These are phyloP conservation scores for Phlogophora meticulosa DNA, from an alignment of 2,888 invertebrate genomes.

Conservation along the genomic window DNA sequence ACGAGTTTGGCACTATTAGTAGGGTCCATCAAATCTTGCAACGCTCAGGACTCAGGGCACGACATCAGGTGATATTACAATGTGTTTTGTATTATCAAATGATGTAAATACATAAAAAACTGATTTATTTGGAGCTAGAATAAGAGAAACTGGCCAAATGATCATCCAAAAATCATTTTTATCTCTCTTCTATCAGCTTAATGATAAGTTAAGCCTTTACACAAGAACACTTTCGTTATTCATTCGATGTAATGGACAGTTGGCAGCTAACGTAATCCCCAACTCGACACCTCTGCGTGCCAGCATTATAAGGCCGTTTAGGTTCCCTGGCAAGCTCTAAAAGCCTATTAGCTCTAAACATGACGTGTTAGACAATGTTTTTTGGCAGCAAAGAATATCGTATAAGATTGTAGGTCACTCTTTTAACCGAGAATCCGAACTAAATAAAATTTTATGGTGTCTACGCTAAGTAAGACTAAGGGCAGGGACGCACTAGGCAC, in stretches of 20 bases:
- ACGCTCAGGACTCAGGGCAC: too few relatives aligned
- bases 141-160: too few relatives aligned
- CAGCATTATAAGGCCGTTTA: slow-evolving; percentile 26
- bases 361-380: slow-evolving; percentile 18
- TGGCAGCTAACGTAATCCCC: slow-evolving; percentile 37
- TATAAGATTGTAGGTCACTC: not conserved
- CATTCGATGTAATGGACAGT: slow-evolving; percentile 2
- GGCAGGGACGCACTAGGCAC: too few relatives aligned
- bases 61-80: too few relatives aligned
- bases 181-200: too few relatives aligned
- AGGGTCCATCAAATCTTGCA: too few relatives aligned
- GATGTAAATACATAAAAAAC: too few relatives aligned
- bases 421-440: not conserved
- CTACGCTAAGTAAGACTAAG: not conserved
- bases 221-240: slow-evolving; percentile 15
- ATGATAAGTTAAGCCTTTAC: slow-evolving; percentile 7
- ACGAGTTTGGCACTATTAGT: too few relatives aligned
- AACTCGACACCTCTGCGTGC: slow-evolving; percentile 26
- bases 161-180: too few relatives aligned
- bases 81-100: too few relatives aligned
- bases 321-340: slow-evolving; percentile 9
- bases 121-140: too few relatives aligned
- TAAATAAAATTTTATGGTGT: not conserved
- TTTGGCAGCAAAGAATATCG: slow-evolving; percentile 22
- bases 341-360: slow-evolving; percentile 21